Evolutionary conservation across 2,797 vertebrate genomes (phyloP).

Genomic region (Thalassophryne amazonica): DNA sequence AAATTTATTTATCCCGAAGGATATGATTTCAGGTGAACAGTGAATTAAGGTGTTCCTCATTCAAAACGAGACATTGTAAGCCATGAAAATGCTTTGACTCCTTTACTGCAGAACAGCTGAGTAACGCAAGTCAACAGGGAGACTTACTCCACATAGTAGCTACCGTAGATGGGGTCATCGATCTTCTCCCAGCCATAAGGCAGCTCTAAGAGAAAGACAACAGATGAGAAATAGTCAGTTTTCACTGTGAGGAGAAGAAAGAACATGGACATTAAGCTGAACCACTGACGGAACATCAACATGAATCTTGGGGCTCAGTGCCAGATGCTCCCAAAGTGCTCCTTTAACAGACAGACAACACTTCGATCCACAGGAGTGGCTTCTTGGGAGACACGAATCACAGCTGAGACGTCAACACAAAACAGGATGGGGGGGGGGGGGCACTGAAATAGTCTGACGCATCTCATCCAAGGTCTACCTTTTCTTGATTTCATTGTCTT

Average conservation of each 20-base stretch:
- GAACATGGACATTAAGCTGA: slow-evolving; percentile 44
- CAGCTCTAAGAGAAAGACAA: slow-evolving; percentile 87
- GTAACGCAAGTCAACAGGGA: slow-evolving; percentile 26
- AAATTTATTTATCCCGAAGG: too few species aligned
- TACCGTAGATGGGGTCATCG: slow-evolving; percentile 98
- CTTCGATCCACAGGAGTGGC: slow-evolving; percentile 43
- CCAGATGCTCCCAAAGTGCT: slow-evolving; percentile 41
- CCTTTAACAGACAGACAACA: slow-evolving; percentile 53
- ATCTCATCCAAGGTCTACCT: slow-evolving; percentile 4
- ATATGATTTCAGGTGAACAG: too few species aligned
- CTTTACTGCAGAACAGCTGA: slow-evolving; percentile 24
- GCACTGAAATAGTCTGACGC: slow-evolving; percentile 24
- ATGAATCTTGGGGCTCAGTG: slow-evolving; percentile 48
- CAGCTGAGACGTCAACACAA: slow-evolving; percentile 40
- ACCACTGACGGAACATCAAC: slow-evolving; percentile 45
- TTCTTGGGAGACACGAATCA: slow-evolving; percentile 43
- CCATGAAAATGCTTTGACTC: slow-evolving; percentile 30
- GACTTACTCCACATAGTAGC: slow-evolving; percentile 99
- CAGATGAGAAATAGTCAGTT: slow-evolving; percentile 62
- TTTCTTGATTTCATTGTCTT: slow-evolving; percentile 8
- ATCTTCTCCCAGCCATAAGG: slow-evolving; percentile 99
- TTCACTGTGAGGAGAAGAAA: slow-evolving; percentile 35
- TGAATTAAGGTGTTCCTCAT: slow-evolving; percentile 34
- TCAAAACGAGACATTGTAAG: slow-evolving; percentile 16
- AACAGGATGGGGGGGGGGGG: slow-evolving; percentile 7